Evolutionary conservation across 2,113 vertebrate genomes (phyloP), one percentile per base, ranked within the genome.

Genomic region (Cynocephalus volans): DNA sequence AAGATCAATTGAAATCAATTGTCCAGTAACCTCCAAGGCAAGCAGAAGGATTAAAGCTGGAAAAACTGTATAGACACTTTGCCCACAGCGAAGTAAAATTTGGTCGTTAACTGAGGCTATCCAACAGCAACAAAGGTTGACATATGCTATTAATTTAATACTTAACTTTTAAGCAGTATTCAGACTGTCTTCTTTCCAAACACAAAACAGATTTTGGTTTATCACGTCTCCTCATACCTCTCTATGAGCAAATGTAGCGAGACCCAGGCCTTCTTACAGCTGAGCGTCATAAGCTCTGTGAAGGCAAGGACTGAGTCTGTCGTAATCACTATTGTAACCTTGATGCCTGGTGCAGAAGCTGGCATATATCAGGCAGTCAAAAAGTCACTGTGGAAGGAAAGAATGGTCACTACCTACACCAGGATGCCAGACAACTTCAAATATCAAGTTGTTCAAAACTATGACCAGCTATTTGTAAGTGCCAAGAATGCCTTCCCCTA

Each of bases 401-500:
- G 14, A 50, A 65, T 5, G 52, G 65, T 72, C 48, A 81, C 33
- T 48, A 75, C 28, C 24, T 54, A 12, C 52, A 79, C 8, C 6
- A 70, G 54, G 13, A 79, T 33, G 41, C 90, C 33, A 72, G 73
- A 41, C 69, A 95, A 64, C 41, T 60, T 73, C 67, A 92, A 95
- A 90, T 14, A 67, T 31, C 52, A 91, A 65, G 48, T 56, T 89
- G 60, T 72, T 88, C 65, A 88, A 88, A 77, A 96, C 65, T 18
- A 76, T 28, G 7, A 93, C 41, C 17, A 80, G 58, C 56, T 84
- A 48, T 65, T 45, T 60, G 0, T 80, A 75, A 26, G 31, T 96
- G 56, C 33, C 76, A 87, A 95, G 54, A 80, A 93, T 95, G 36
- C 83, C 88, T 87, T 94, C 56, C 31, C 23, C 65, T 21, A 73